These are phyloP conservation scores for Osmerus mordax DNA, from an alignment of 2,113 vertebrate species.

Conservation along the genomic window DNA sequence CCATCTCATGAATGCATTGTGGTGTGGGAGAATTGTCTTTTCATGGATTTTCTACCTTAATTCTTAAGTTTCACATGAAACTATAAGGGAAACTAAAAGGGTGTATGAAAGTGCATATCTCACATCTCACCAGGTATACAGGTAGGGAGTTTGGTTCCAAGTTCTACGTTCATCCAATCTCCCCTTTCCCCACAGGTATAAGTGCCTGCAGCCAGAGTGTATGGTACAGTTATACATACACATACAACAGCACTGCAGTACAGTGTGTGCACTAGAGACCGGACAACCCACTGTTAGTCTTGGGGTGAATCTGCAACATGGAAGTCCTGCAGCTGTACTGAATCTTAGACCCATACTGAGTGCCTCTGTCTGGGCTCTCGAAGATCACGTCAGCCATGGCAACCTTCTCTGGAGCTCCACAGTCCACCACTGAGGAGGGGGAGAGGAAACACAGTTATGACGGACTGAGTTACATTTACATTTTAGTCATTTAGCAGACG, in stretches of 20 bases:
- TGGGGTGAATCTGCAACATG: slow-evolving; percentile 69
- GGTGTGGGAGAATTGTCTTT: not conserved
- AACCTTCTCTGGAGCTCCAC: slow-evolving; percentile 73
- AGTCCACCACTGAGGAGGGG: slow-evolving; percentile 81
- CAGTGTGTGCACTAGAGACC: not conserved
- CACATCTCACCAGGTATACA: slow-evolving; percentile 76
- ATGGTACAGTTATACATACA: not conserved
- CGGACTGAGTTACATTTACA: not conserved
- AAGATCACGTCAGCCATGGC: slow-evolving; percentile 76
- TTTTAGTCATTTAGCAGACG: no score
- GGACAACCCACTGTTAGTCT: slow-evolving; percentile 70
- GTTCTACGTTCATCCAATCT: slow-evolving; percentile 75
- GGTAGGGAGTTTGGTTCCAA: slow-evolving; percentile 66
- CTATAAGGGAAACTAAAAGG: no score
- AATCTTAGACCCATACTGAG: slow-evolving; percentile 77
- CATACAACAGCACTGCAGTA: not conserved
- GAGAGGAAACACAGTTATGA: slow-evolving; percentile 22
- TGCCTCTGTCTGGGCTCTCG: slow-evolving; percentile 78
- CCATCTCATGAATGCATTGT: no score
- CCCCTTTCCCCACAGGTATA: slow-evolving; percentile 76
- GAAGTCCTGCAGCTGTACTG: slow-evolving; percentile 78
- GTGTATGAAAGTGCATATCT: no score
- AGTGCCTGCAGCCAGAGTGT: slow-evolving; percentile 61
- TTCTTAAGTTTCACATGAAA: not conserved
- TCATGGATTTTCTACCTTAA: not conserved